These are phyloP conservation scores for Lycodopsis pacificus DNA, from an alignment of 2,797 vertebrate species.

Conservation along the genomic window DNA sequence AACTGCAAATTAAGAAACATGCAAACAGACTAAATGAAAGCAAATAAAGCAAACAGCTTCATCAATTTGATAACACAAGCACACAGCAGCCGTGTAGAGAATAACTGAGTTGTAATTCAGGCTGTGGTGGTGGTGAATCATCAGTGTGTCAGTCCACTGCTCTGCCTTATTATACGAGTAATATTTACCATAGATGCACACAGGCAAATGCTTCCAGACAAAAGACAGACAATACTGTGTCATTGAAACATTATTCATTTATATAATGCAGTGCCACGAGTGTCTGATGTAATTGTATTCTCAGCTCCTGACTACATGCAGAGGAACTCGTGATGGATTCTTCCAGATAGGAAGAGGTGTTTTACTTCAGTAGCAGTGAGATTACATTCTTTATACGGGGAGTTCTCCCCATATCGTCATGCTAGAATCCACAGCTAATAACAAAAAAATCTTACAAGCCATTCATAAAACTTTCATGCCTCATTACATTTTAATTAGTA, in stretches of 20 bases:
- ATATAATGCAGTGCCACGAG: not conserved
- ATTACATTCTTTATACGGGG: not conserved
- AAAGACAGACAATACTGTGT: not conserved
- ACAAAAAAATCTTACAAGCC: not conserved
- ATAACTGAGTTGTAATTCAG: conserved; percentile 1
- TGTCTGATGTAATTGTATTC: not conserved
- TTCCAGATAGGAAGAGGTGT: too few species aligned
- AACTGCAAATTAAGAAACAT: not conserved
- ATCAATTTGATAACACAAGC: not conserved
- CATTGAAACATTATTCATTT: not conserved
- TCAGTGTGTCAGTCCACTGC: conserved; percentile 5
- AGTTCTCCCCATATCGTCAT: too few species aligned
- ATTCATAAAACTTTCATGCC: not conserved
- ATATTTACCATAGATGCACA: not conserved
- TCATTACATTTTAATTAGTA: not conserved
- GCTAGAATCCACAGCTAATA: too few species aligned
- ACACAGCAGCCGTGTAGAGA: not conserved
- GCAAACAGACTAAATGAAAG: not conserved
- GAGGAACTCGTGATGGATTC: not conserved
- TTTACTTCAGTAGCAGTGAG: not conserved
- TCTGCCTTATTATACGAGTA: conserved; percentile 12
- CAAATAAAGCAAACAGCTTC: not conserved
- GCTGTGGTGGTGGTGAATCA: not conserved
- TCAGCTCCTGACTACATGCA: not conserved
- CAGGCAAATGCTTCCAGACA: conserved; percentile 5